These are phyloP conservation scores for Haliclona indistincta DNA, from an alignment of 37 sponge, comb jelly and placozoan genomes.

Conservation along the genomic window DNA sequence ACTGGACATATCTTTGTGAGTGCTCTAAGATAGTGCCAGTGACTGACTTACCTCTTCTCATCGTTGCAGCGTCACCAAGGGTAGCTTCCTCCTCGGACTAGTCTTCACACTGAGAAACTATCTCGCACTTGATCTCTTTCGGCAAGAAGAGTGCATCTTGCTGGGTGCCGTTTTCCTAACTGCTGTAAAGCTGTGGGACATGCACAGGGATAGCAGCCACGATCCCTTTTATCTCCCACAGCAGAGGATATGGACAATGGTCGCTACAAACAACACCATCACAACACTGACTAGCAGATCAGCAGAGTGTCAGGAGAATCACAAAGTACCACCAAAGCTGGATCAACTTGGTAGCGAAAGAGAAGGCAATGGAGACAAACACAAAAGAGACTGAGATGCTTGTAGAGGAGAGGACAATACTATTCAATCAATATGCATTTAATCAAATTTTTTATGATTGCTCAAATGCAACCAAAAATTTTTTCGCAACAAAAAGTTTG, in stretches of 20 bases:
- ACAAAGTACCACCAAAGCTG: too few species aligned
- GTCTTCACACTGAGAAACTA: background rate
- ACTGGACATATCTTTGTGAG: conserved; percentile 50
- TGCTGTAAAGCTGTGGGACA: background rate
- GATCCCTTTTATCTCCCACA: conserved; percentile 1
- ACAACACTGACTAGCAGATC: too few species aligned
- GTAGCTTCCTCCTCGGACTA: background rate
- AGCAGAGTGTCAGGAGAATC: too few species aligned
- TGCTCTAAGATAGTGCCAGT: background rate
- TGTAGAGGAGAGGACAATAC: too few species aligned
- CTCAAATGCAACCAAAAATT: too few species aligned
- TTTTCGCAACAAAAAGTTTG: too few species aligned
- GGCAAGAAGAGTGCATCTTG: background rate
- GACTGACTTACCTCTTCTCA: background rate
- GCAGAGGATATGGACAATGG: background rate
- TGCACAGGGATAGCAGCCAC: background rate
- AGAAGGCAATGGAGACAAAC: too few species aligned
- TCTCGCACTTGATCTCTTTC: background rate
- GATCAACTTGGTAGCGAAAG: too few species aligned
- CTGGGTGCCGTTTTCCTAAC: background rate
- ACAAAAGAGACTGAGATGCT: too few species aligned
- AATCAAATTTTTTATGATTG: too few species aligned
- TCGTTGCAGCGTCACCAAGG: background rate
- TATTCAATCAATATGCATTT: too few species aligned
- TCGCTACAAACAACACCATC: too few species aligned